Base-by-base conservation (phyloP, 2,113 vertebrate species). In the Lophius piscatorius region DNA sequence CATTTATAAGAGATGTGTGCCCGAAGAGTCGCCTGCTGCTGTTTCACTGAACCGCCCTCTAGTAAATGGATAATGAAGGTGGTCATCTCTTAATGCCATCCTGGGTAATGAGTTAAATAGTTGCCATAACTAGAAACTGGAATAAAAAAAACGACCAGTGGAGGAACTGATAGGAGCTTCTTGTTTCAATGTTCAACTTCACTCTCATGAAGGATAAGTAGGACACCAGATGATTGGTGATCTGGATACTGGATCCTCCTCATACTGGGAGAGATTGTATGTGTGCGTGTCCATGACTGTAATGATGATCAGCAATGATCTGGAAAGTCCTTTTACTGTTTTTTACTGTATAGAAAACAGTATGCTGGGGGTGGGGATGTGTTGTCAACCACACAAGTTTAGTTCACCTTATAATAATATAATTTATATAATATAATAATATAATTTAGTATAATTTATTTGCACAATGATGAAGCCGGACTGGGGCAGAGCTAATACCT, bases 51-150 rank as follows among this genome's bases (percentile, higher is more conserved):
- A 31, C 51, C 3, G 16, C 47, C 34, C 26, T 47, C 62, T 55
- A 72, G 65, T 62, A 42, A 16, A 14, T 58, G 29, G 4, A 33
- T 47, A 47, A n/a, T n/a, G n/a, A n/a, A n/a, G n/a, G n/a, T n/a
- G n/a, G n/a, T n/a, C n/a, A n/a, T n/a, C 58, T 67, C 38, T 45
- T 64, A 70, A 67, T 61, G 67, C 17, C 54, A 74, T 6, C 49
- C 63, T 66, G 57, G 56, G 65, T 62, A 65, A 24, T 0, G 1
- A 50, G 28, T 45, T 48, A 13, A 22, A 51, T 33, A 11, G 38
- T 54, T 28, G 36, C 57, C 35, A 54, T 28, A 39, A 16, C 38
- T 21, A 44, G 45, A 57, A 46, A 41, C 39, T 38, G 28, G 21
- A n/a, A 31, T 24, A 26, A 65, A 63, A 45, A n/a, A 46, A 5